phyloP scores from a whole-genome alignment of 2,113 vertebrate genomes.

The Paramisgurnus dabryanus region DNA sequence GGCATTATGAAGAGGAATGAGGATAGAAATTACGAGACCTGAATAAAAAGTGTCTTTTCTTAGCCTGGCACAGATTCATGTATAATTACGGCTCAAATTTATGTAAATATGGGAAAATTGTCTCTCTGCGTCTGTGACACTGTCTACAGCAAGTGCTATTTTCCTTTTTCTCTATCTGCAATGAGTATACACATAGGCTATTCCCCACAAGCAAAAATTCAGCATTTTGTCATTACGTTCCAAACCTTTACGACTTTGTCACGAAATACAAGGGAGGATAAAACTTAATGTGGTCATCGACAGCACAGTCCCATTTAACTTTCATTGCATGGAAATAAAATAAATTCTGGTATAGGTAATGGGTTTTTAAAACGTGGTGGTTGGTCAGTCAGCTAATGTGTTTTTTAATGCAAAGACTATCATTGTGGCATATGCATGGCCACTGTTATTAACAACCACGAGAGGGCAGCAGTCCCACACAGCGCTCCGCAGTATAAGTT shows the following conservation, averaged over 20 bases:
- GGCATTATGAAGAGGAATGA: neutral
- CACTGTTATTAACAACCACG: constrained; percentile 3
- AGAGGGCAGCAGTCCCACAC: constrained; percentile 37
- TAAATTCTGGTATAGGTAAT: too few species aligned
- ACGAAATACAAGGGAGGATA: too few species aligned
- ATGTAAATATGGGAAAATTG: constrained; percentile 16
- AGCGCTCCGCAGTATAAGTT: neutral
- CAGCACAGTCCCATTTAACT: too few species aligned
- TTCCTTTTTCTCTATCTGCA: neutral
- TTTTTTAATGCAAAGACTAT: too few species aligned
- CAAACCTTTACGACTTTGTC: too few species aligned
- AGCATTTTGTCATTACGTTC: too few species aligned
- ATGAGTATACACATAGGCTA: neutral
- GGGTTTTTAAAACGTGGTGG: too few species aligned
- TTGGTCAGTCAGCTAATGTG: too few species aligned
- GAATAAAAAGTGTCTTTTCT: neutral
- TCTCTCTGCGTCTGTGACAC: neutral
- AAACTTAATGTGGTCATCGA: too few species aligned
- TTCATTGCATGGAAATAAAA: too few species aligned
- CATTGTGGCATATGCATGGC: too few species aligned
- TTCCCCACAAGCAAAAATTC: too few species aligned
- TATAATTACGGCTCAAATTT: constrained; percentile 14
- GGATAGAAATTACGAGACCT: neutral
- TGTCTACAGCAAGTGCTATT: neutral
- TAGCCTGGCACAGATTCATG: neutral